phyloP scores from a whole-genome alignment of 2,888 invertebrate genomes.

The Pseudococcus longispinus region DNA sequence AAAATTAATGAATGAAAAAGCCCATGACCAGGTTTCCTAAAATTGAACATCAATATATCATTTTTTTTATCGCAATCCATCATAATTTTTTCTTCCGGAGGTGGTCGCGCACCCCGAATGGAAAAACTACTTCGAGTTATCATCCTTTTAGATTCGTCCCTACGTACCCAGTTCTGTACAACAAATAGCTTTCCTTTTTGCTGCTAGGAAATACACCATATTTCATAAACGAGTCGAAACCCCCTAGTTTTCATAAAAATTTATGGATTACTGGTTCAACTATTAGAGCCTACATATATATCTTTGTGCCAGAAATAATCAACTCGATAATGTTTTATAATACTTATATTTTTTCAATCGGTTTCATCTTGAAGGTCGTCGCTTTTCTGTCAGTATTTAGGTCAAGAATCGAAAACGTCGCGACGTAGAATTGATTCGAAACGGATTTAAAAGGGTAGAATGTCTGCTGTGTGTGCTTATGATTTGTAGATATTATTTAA shows the following conservation, averaged over 20 bases:
- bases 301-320: not conserved
- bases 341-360: not conserved
- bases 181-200: conserved; percentile 18
- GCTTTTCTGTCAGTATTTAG: not conserved
- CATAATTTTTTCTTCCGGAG: conserved; percentile 33
- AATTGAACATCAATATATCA: conserved; percentile 20
- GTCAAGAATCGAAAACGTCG: not conserved
- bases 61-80: conserved; percentile 14
- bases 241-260: not conserved
- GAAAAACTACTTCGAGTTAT: not conserved
- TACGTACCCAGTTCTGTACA: not conserved
- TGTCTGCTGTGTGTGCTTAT: not conserved
- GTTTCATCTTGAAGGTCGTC: not conserved
- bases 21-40: not conserved
- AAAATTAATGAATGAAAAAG: conserved; percentile 19
- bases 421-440: not conserved
- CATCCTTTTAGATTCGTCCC: not conserved
- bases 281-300: not conserved
- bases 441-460: not conserved
- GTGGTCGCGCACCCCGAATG: not conserved
- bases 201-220: conserved; percentile 1
- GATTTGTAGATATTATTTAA: not conserved
- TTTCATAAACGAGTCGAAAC: conserved; percentile 16
- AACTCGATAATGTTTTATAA: not conserved
- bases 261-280: not conserved